Conservation (phyloP, 2,888 invertebrate species). For the Drosophila merina region DNA sequence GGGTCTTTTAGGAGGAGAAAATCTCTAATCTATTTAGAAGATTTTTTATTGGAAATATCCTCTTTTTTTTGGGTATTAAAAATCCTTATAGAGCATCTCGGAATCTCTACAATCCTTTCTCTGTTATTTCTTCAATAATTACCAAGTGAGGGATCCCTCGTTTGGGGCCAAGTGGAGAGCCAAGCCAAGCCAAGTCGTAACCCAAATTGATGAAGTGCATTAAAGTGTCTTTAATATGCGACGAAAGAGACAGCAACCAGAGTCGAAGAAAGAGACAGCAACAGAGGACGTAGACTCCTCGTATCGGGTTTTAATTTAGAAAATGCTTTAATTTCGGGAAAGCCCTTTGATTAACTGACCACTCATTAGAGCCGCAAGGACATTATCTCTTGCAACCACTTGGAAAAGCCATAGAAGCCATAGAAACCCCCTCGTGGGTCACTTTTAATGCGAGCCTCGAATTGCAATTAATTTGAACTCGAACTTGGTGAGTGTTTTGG, state of each 20-base stretch:
- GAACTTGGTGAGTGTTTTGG: slow-evolving; percentile 38
- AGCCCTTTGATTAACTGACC: slow-evolving; percentile 75
- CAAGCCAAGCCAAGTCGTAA: slow-evolving; percentile 60
- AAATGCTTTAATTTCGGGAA: slow-evolving; percentile 35
- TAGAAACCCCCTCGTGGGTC: slow-evolving; percentile 49
- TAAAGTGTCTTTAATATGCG: slow-evolving; percentile 80
- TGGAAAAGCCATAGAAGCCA: background rate
- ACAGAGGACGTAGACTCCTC: background rate
- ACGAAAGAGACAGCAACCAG: slow-evolving; percentile 12
- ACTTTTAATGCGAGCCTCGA: slow-evolving; percentile 72
- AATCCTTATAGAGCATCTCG: slow-evolving; percentile 10
- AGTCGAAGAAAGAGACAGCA: background rate
- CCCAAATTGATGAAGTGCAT: slow-evolving; percentile 71
- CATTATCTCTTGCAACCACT: slow-evolving; percentile 22
- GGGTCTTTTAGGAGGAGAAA: too few relatives aligned
- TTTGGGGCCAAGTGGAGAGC: slow-evolving; percentile 44
- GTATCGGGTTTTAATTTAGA: slow-evolving; percentile 43
- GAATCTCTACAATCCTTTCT: background rate
- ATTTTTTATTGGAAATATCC: background rate
- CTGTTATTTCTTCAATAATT: slow-evolving; percentile 17
- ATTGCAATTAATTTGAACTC: slow-evolving; percentile 78
- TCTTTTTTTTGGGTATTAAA: background rate
- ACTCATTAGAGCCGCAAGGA: slow-evolving; percentile 69
- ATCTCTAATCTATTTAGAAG: background rate
- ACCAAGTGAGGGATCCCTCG: slow-evolving; percentile 28